Percentiles rank a stretch among this genome's conserved stretches.
phyloP scores from a whole-genome alignment of 1,140 invertebrate species.

The Paraescarpia echinospica region DNA sequence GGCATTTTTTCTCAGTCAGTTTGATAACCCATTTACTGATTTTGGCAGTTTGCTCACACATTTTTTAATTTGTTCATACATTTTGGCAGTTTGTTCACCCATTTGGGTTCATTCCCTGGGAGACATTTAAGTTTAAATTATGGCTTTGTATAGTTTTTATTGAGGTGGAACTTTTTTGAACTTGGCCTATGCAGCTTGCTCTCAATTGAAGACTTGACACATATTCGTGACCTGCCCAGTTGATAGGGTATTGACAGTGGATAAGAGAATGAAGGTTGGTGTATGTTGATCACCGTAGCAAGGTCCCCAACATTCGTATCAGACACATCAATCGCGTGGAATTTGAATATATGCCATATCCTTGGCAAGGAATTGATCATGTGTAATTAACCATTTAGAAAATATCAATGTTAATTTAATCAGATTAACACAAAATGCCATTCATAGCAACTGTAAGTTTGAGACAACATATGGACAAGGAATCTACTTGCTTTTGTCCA shows the following conservation, averaged over 20 bases:
- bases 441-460: background rate
- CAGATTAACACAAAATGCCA: background rate
- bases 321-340: background rate
- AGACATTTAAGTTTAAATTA: background rate
- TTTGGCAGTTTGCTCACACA: background rate
- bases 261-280: background rate
- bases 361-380: background rate
- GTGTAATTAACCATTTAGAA: background rate
- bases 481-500: background rate
- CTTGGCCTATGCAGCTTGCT: background rate
- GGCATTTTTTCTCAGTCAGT: too few species aligned
- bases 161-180: background rate
- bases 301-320: background rate
- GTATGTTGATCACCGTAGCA: background rate
- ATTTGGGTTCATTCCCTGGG: background rate
- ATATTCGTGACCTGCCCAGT: background rate
- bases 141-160: background rate
- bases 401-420: background rate
- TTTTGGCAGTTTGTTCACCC: background rate
- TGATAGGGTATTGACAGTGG: background rate
- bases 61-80: background rate
- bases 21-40: background rate
- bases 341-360: background rate
- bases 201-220: background rate
- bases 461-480: background rate